phyloP scores from a whole-genome alignment of 2,797 vertebrate species.

The Pelochelys cantorii region DNA sequence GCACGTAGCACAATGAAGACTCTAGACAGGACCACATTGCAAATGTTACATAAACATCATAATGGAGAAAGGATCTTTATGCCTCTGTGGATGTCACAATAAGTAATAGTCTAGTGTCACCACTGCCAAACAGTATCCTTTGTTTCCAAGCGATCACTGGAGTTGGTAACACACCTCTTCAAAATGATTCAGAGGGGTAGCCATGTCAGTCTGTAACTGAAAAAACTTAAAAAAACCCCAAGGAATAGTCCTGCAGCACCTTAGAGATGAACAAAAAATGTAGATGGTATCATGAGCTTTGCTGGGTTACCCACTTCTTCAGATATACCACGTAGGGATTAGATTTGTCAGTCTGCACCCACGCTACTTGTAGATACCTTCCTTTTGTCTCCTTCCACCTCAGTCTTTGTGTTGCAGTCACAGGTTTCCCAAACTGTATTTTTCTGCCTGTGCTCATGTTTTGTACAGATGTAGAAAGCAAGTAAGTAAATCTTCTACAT shows the following conservation, averaged over 20 bases:
- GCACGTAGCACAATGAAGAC: neutral
- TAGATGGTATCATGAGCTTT: no score
- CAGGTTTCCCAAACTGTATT: neutral
- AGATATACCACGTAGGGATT: neutral
- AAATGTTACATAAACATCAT: neutral
- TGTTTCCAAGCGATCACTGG: neutral
- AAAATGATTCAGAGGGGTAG: neutral
- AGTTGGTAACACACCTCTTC: neutral
- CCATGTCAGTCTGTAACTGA: no score
- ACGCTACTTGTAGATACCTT: neutral
- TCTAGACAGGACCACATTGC: neutral
- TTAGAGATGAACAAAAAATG: no score
- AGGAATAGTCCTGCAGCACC: no score
- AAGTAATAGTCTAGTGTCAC: no score
- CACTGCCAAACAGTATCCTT: neutral
- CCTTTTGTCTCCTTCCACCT: neutral
- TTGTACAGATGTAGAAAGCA: neutral
- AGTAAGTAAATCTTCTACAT: slow-evolving; percentile 17
- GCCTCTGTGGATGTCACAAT: neutral
- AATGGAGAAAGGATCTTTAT: neutral
- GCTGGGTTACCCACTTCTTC: neutral
- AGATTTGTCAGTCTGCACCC: neutral
- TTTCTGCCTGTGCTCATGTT: neutral
- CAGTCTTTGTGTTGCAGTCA: neutral
- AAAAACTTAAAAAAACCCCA: no score